Evolutionary conservation across 2,888 invertebrate genomes (phyloP).

Genomic region (Augochlorella aurata): DNA sequence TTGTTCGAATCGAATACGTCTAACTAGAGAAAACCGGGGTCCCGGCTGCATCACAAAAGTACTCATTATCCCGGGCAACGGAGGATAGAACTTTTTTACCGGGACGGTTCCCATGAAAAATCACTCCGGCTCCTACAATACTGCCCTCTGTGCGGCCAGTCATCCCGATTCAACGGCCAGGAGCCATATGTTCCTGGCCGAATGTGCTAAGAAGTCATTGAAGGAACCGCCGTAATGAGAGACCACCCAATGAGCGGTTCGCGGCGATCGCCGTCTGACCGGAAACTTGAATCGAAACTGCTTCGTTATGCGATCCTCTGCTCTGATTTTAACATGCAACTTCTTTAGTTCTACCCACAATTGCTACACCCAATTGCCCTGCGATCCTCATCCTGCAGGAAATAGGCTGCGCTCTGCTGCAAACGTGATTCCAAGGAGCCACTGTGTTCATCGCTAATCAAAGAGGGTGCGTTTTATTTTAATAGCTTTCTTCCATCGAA

Average conservation of each 20-base stretch:
- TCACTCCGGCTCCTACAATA: constrained; percentile 64
- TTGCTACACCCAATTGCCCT: not conserved
- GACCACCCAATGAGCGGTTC: constrained; percentile 69
- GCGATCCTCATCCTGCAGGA: not conserved
- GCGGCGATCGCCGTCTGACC: constrained; percentile 62
- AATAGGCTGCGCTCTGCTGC: not conserved
- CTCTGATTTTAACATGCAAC: constrained; percentile 19
- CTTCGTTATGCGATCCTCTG: constrained; percentile 60
- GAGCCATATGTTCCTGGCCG: constrained; percentile 67
- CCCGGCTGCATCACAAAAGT: constrained; percentile 18
- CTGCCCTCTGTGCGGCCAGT: constrained; percentile 64
- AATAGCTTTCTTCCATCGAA: too few species aligned
- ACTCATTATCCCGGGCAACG: constrained; percentile 28
- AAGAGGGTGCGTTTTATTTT: too few species aligned
- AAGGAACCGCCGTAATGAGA: constrained; percentile 67
- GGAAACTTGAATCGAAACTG: constrained; percentile 61
- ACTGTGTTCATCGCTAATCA: too few species aligned
- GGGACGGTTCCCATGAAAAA: constrained; percentile 63
- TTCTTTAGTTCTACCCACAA: constrained; percentile 9
- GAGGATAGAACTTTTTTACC: constrained; percentile 50
- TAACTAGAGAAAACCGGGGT: constrained; percentile 7
- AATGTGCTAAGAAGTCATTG: constrained; percentile 68
- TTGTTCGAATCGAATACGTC: not conserved
- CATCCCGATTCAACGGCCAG: constrained; percentile 65
- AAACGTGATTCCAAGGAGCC: not conserved